Percentiles rank a stretch among this genome's conserved stretches.
Conservation (phyloP, 1,140 invertebrate genomes). For the Drosophila obscura region DNA sequence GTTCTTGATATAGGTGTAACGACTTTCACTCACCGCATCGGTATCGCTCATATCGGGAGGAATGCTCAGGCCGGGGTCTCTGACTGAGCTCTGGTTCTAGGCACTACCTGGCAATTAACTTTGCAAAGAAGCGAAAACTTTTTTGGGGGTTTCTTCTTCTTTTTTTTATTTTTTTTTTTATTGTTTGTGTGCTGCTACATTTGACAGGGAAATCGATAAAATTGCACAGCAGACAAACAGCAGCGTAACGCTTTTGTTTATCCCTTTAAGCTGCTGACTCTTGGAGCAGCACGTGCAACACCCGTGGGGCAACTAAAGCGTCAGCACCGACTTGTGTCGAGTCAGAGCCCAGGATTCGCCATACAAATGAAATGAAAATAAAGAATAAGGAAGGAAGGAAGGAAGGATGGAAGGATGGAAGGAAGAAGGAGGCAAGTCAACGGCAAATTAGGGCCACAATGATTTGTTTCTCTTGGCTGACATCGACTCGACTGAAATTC, state of each 20-base stretch:
- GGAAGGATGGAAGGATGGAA: slow-evolving; percentile 14
- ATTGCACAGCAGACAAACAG: slow-evolving; percentile 45
- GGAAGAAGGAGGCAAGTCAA: slow-evolving; percentile 31
- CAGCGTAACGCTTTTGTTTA: slow-evolving; percentile 3
- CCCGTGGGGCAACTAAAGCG: slow-evolving; percentile 50
- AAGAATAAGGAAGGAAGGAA: neutral
- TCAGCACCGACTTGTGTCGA: slow-evolving; percentile 50
- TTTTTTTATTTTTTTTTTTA: neutral
- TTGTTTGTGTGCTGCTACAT: slow-evolving; percentile 23
- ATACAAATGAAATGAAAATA: slow-evolving; percentile 4
- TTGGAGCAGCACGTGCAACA: slow-evolving; percentile 63
- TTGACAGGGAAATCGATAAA: slow-evolving; percentile 63
- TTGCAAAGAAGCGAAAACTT: slow-evolving; percentile 33
- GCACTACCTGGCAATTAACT: slow-evolving; percentile 66
- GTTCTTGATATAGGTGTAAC: neutral
- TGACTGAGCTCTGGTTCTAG: slow-evolving; percentile 35
- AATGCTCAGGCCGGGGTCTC: neutral
- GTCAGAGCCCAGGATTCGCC: slow-evolving; percentile 41
- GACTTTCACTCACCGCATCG: slow-evolving; percentile 73
- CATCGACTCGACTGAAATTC: slow-evolving; percentile 52
- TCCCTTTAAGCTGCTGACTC: slow-evolving; percentile 45
- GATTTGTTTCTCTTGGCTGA: slow-evolving; percentile 55
- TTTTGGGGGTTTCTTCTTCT: slow-evolving; percentile 18
- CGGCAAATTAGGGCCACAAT: slow-evolving; percentile 65
- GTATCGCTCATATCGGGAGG: slow-evolving; percentile 68